A percentile compares a stretch with the other conserved stretches of the same genome.
These are phyloP conservation scores for Hirtodrosophila confusa DNA, from an alignment of 2,888 invertebrate species.

Conservation along the genomic window DNA sequence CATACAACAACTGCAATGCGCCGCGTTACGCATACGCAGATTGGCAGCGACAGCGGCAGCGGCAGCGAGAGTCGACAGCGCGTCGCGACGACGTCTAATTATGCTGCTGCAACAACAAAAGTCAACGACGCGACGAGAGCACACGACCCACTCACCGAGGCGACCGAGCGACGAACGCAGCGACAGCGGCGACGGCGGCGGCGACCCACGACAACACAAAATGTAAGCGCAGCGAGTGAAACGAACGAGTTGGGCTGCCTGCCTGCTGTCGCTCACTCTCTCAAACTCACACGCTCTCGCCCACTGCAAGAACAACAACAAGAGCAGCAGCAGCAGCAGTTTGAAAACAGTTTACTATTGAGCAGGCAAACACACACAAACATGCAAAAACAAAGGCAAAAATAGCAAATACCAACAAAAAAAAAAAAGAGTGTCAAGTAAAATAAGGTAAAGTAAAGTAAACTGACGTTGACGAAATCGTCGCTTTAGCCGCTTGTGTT, in stretches of 20 bases:
- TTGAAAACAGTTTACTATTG: slow-evolving; percentile 51
- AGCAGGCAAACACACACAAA: slow-evolving; percentile 49
- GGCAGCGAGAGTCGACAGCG: slow-evolving; percentile 29
- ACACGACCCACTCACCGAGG: slow-evolving; percentile 63
- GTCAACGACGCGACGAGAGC: slow-evolving; percentile 20
- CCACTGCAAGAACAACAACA: slow-evolving; percentile 34
- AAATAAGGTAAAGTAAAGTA: slow-evolving; percentile 52
- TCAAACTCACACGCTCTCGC: slow-evolving; percentile 34
- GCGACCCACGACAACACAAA: slow-evolving; percentile 74
- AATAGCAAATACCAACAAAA: slow-evolving; percentile 21
- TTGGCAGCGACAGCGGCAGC: slow-evolving; percentile 21
- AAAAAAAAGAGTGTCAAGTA: slow-evolving; percentile 32
- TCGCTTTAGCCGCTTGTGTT: slow-evolving; percentile 76
- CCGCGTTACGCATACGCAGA: slow-evolving; percentile 58
- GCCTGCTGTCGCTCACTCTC: slow-evolving; percentile 28
- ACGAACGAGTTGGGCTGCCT: slow-evolving; percentile 51
- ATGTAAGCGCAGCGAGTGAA: slow-evolving; percentile 53
- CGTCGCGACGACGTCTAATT: slow-evolving; percentile 64
- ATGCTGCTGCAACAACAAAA: slow-evolving; percentile 50
- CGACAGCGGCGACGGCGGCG: slow-evolving; percentile 32
- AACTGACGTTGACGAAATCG: slow-evolving; percentile 73
- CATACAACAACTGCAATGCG: slow-evolving; percentile 44
- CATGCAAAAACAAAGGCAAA: slow-evolving; percentile 41
- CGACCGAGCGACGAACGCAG: slow-evolving; percentile 57
- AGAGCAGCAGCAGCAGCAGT: slow-evolving; percentile 7